Evolutionary conservation across 2,797 vertebrate species (phyloP).

Genomic region (Catostomus latipinnis): DNA sequence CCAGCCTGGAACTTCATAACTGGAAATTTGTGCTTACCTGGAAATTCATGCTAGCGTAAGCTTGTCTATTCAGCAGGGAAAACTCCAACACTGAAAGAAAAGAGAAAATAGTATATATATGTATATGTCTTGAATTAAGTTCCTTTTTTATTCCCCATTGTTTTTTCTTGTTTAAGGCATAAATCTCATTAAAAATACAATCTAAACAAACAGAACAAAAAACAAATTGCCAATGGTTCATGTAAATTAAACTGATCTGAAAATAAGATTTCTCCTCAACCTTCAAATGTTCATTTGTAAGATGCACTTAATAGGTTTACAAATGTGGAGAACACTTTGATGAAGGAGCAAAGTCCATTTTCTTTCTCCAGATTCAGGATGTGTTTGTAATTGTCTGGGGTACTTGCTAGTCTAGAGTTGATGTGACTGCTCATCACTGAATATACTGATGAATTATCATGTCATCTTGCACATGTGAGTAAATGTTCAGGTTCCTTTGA

Average conservation of each 20-base stretch:
- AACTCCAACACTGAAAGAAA: background rate
- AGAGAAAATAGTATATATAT: too few relatives aligned
- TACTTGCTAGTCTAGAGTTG: background rate
- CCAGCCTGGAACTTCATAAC: constrained; percentile 2
- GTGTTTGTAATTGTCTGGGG: constrained; percentile 8
- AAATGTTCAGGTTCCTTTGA: constrained; percentile 17
- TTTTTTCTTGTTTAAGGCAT: too few relatives aligned
- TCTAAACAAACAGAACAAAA: too few relatives aligned
- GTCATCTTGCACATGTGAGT: constrained; percentile 18
- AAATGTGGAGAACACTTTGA: background rate
- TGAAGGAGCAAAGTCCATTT: background rate
- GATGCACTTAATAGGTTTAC: background rate
- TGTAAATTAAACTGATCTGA: too few relatives aligned
- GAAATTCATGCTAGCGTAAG: background rate
- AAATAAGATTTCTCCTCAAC: background rate
- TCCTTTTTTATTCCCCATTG: too few relatives aligned
- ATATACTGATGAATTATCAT: constrained; percentile 22
- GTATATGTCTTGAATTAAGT: too few relatives aligned
- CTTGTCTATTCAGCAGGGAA: background rate
- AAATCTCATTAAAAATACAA: too few relatives aligned
- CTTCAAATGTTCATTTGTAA: background rate
- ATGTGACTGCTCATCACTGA: constrained; percentile 27
- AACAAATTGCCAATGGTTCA: too few relatives aligned
- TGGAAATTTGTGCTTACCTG: background rate
- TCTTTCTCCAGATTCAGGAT: background rate